These are phyloP conservation scores for Pseudopipra pipra DNA, from an alignment of 2,113 vertebrate species.

Conservation along the genomic window DNA sequence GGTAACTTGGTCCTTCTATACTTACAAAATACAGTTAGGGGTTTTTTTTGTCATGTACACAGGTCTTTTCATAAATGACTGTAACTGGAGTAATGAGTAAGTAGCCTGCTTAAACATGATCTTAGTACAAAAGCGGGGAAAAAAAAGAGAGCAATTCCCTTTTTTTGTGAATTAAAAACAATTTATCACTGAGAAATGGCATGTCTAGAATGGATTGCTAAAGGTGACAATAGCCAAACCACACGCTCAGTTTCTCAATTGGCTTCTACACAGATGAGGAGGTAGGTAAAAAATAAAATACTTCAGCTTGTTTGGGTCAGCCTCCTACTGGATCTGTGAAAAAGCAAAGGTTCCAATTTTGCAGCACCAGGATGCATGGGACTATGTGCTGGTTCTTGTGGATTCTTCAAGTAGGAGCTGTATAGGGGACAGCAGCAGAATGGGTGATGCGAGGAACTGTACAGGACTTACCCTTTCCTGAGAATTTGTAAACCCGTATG, in stretches of 20 bases:
- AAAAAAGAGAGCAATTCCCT: neutral
- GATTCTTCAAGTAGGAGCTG: neutral
- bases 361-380: neutral
- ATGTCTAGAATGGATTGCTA: neutral
- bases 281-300: neutral
- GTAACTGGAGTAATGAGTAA: neutral
- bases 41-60: neutral
- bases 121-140: neutral
- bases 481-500: neutral
- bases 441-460: neutral
- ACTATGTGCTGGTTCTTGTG: neutral
- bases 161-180: neutral
- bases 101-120: neutral
- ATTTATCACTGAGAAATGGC: neutral
- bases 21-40: neutral
- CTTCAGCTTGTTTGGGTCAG: neutral
- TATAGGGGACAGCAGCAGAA: neutral
- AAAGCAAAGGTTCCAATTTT: neutral
- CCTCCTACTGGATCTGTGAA: neutral
- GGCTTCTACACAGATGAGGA: neutral
- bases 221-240: neutral
- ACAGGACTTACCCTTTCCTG: neutral
- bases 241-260: neutral
- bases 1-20: conserved; percentile 29
- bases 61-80: neutral